Conservation (phyloP, 2,113 vertebrate genomes). For the Seriola aureovittata region DNA sequence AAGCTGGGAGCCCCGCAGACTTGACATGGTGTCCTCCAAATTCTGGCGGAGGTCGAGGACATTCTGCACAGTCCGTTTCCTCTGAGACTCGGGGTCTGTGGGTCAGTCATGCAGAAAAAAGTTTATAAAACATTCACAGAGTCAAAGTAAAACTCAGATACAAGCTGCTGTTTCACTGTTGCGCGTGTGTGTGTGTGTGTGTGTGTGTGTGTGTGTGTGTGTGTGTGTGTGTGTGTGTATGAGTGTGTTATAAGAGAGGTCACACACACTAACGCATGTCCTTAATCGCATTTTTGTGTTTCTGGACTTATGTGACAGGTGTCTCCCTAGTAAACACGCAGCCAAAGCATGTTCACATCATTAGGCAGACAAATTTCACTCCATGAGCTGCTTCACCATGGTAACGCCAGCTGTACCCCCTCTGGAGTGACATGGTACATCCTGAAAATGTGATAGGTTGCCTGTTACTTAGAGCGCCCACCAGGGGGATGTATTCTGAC, state of each 20-base stretch:
- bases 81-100: conserved; percentile 95
- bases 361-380: conserved; percentile 57
- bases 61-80: conserved; percentile 97
- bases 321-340: conserved; percentile 28
- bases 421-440: conserved; percentile 27
- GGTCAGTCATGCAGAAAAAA: conserved; percentile 51
- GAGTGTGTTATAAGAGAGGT: background rate
- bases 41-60: conserved; percentile 98
- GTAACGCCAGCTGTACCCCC: conserved; percentile 24
- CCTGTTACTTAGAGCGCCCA: conserved; percentile 24
- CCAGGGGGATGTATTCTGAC: conserved; percentile 33
- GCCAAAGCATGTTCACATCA: conserved; percentile 50
- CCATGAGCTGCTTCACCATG: conserved; percentile 35
- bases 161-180: background rate
- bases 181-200: background rate
- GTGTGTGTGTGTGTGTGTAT: background rate
- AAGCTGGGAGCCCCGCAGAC: conserved; percentile 94
- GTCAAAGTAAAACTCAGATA: conserved; percentile 20
- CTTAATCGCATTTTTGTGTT: conserved; percentile 9
- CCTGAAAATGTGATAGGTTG: conserved; percentile 25
- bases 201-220: background rate
- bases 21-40: conserved; percentile 98
- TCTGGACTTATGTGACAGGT: conserved; percentile 40
- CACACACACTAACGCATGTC: background rate
- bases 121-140: conserved; percentile 54